Evolutionary conservation across 2,797 vertebrate genomes (phyloP).

Genomic region (Aeoliscus strigatus): DNA sequence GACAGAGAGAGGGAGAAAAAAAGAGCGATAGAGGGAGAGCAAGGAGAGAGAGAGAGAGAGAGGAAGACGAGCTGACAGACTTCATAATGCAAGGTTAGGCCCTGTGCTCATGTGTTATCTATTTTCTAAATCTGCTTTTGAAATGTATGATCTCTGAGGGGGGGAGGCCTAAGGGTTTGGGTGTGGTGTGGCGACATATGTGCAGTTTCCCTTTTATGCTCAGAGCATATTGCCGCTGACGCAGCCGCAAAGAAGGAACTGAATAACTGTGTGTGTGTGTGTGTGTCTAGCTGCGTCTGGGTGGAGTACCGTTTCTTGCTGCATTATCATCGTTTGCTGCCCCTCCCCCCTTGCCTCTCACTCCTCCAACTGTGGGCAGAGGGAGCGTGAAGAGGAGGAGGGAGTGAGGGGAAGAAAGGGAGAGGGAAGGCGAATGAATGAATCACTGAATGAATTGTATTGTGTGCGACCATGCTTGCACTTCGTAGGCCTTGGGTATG

Average conservation of each 20-base stretch:
- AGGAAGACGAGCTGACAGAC: conserved; percentile 77
- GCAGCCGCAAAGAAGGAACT: conserved; percentile 66
- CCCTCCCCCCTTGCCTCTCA: conserved; percentile 75
- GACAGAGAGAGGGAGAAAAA: conserved; percentile 71
- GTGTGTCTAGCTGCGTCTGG: conserved; percentile 70
- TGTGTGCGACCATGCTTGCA: conserved; percentile 74
- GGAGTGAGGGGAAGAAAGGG: conserved; percentile 66
- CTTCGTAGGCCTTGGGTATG: conserved; percentile 63
- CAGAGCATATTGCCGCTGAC: conserved; percentile 43
- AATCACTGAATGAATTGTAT: conserved; percentile 82
- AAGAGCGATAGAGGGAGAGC: conserved; percentile 64
- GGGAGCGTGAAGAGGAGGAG: conserved; percentile 59
- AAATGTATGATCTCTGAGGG: conserved; percentile 48
- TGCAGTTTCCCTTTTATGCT: conserved; percentile 59
- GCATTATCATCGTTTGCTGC: conserved; percentile 76
- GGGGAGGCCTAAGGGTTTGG: conserved; percentile 48
- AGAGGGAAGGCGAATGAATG: conserved; percentile 74
- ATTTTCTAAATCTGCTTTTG: conserved; percentile 49
- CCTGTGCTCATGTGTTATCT: conserved; percentile 64
- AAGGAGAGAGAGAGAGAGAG: conserved; percentile 56
- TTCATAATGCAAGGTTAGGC: conserved; percentile 83
- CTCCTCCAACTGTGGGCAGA: conserved; percentile 67
- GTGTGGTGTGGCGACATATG: conserved; percentile 55
- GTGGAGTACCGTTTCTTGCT: conserved; percentile 79
- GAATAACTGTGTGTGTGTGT: conserved; percentile 55